A percentile compares a stretch with the other conserved stretches of the same genome.
phyloP scores from a whole-genome alignment of 2,888 invertebrate species.

The Ectemnius lituratus region DNA sequence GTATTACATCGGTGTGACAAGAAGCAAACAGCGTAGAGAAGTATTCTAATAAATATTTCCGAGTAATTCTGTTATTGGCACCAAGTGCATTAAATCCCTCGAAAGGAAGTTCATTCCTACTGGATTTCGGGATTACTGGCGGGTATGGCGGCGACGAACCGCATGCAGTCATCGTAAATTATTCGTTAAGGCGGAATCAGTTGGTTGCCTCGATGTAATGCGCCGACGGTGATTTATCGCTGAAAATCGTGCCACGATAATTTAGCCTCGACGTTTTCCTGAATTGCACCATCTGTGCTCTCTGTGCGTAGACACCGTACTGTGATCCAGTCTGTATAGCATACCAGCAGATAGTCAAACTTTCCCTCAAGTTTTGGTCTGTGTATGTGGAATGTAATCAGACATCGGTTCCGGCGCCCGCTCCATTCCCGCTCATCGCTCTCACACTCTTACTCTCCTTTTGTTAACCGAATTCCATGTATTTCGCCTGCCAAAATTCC shows the following conservation, averaged over 20 bases:
- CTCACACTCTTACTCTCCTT: conserved; percentile 26
- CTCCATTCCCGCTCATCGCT: conserved; percentile 3
- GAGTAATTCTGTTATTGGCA: background rate
- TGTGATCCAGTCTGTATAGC: conserved; percentile 10
- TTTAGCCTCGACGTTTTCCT: conserved; percentile 49
- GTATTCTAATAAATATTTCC: background rate
- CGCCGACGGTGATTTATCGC: conserved; percentile 40
- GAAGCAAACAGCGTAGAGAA: background rate
- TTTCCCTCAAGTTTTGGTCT: conserved; percentile 23
- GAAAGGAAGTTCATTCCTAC: background rate
- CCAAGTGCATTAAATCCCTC: background rate
- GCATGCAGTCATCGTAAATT: conserved; percentile 48
- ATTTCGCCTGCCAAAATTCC: conserved; percentile 23
- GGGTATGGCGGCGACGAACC: background rate
- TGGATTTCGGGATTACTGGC: background rate
- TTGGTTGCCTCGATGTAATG: conserved; percentile 38
- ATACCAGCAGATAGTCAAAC: background rate
- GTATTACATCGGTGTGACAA: background rate
- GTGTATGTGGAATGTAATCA: conserved; percentile 27
- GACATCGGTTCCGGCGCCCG: background rate
- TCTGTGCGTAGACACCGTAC: conserved; percentile 18
- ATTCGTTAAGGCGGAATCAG: conserved; percentile 49
- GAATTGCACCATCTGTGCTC: conserved; percentile 52
- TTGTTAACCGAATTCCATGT: conserved; percentile 29
- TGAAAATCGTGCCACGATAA: conserved; percentile 46